A percentile compares a stretch with the other conserved stretches of the same genome.
Evolutionary conservation across 2,797 vertebrate genomes (phyloP).

Genomic region (Acanthiza pusilla): DNA sequence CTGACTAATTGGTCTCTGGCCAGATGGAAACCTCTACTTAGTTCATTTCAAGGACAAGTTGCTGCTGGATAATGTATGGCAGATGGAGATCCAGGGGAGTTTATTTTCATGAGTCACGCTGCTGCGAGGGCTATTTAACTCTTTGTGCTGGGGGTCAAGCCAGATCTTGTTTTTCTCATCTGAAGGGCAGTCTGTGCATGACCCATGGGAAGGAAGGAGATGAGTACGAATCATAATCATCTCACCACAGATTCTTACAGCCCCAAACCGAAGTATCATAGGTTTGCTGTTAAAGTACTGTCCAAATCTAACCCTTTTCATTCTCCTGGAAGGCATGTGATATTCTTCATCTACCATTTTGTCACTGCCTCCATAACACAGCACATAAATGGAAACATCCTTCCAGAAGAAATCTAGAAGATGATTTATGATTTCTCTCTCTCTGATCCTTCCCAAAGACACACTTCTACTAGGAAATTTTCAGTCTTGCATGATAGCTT

Average conservation of each 20-base stretch:
- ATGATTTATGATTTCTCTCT: background rate
- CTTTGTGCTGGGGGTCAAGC: background rate
- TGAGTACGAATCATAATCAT: background rate
- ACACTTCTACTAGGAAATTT: background rate
- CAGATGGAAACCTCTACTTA: conserved; percentile 36
- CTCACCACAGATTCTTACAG: background rate
- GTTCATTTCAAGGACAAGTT: conserved; percentile 22
- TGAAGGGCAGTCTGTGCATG: background rate
- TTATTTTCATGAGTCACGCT: background rate
- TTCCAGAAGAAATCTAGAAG: background rate
- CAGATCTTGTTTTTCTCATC: background rate
- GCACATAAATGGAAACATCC: background rate
- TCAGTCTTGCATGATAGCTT: background rate
- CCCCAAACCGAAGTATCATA: background rate
- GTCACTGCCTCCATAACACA: background rate
- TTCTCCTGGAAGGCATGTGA: background rate
- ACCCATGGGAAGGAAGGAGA: background rate
- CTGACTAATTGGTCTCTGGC: background rate
- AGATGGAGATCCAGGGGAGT: conserved; percentile 24
- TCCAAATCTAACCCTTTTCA: background rate
- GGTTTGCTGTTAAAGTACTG: background rate
- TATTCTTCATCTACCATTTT: background rate
- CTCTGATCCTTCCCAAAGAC: background rate
- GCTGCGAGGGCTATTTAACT: background rate
- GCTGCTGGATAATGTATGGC: conserved; percentile 4